These are phyloP conservation scores for Marasmarcha lunaedactyla DNA, from an alignment of 2,888 invertebrate genomes.

Conservation along the genomic window DNA sequence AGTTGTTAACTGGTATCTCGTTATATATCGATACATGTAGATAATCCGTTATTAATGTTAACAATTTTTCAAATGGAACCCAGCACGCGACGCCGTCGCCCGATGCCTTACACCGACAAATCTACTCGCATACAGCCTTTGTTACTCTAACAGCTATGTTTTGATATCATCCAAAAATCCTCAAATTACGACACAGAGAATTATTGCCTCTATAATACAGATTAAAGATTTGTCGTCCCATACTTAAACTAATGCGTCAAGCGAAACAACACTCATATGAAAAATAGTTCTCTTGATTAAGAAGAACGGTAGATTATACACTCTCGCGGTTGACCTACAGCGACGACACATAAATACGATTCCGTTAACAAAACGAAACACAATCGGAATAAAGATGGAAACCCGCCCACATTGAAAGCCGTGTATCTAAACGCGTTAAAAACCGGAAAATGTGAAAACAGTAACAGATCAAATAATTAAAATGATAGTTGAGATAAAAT, in stretches of 20 bases:
- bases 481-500: slow-evolving; percentile 41
- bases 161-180: slow-evolving; percentile 62
- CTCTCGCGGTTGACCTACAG: background rate
- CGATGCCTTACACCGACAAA: slow-evolving; percentile 39
- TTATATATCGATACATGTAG: slow-evolving; percentile 53
- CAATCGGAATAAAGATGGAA: slow-evolving; percentile 23
- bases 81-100: slow-evolving; percentile 53
- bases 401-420: slow-evolving; percentile 35
- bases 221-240: slow-evolving; percentile 34
- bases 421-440: slow-evolving; percentile 35
- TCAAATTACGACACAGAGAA: slow-evolving; percentile 47
- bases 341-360: background rate
- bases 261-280: slow-evolving; percentile 23
- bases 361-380: slow-evolving; percentile 9
- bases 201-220: slow-evolving; percentile 49
- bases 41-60: slow-evolving; percentile 66
- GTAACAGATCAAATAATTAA: slow-evolving; percentile 48
- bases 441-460: slow-evolving; percentile 43
- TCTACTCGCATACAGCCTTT: slow-evolving; percentile 46
- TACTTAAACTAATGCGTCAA: slow-evolving; percentile 40
- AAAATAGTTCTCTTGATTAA: no score
- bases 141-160: slow-evolving; percentile 57
- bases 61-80: slow-evolving; percentile 46
- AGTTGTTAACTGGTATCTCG: slow-evolving; percentile 50
- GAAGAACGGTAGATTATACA: background rate